Evolutionary conservation across 2,113 vertebrate species (phyloP), one percentile per base, ranked within the genome.

Genomic region (Serilophus lunatus): DNA sequence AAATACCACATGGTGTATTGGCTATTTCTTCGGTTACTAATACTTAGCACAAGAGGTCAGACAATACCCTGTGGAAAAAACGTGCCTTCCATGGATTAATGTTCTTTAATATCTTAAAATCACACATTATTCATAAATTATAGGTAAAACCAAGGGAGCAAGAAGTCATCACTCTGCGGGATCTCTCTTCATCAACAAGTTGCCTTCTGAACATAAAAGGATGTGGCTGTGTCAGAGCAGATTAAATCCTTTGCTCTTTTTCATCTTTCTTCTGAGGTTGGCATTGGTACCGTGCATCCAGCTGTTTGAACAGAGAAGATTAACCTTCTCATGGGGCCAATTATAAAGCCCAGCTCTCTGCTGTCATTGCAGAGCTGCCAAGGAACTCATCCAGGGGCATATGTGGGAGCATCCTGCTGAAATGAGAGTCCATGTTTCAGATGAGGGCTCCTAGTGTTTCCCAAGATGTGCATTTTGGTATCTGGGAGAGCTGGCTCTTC

Each of bases 131-230:
- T 94, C 26, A 86, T 75, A 95, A 61, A 72, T 86, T 63, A 65
- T 33, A 38, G 29, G 63, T 63, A 66, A 93, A 86, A 86, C 87
- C 47, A 85, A 68, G 71, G 10, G 44, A 90, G 14, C 60, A 81
- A 90, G 86, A 88, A 90, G 29, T 47, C 19, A 11, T 77, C 44
- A 60, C 19, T 77, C 1, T 9, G 20, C 31, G 69, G 61, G 76
- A 44, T n/a, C 19, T 85, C 50, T 88, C 25, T 94, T 83, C 35
- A 77, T 94, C 92, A 95, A 78, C 51, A 82, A 40, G 79, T 88
- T 65, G 8, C 33, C 28, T 87, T 87, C 29, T 88, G 54, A 94
- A 49, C 44, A 57, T 64, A 45, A 75, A 86, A 86, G 35, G 29
- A 79, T 0, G 0, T 18, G 31, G 12, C 29, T 40, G 14, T 59